Evolutionary conservation across 2,113 vertebrate species (phyloP).

Genomic region (Jacana jacana): DNA sequence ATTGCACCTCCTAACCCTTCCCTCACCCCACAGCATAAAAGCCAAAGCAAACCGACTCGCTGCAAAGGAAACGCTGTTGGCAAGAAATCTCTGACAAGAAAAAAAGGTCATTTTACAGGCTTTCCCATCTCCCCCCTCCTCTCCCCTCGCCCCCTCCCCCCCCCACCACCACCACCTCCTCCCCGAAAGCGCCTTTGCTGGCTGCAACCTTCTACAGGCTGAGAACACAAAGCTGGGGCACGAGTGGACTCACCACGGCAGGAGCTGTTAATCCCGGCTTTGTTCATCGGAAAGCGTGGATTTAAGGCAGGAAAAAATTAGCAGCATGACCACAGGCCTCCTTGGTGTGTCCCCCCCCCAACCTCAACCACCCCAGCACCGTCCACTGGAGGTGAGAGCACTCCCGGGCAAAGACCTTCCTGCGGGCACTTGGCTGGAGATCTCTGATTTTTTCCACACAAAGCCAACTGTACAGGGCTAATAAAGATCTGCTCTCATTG

Average conservation of each 20-base stretch:
- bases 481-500: background rate
- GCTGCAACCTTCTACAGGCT: background rate
- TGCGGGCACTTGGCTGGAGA: background rate
- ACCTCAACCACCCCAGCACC: background rate
- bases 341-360: background rate
- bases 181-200: background rate
- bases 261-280: background rate
- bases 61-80: background rate
- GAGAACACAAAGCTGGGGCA: background rate
- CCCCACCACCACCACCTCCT: too few species aligned
- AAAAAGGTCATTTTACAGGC: background rate
- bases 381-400: rapidly evolving
- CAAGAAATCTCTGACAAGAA: background rate
- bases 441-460: rapidly evolving
- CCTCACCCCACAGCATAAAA: background rate
- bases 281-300: slow-evolving; percentile 18
- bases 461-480: background rate
- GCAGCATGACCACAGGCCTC: background rate
- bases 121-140: background rate
- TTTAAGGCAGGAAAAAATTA: background rate
- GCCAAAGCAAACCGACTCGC: background rate
- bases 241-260: slow-evolving; percentile 29
- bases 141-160: too few species aligned
- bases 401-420: background rate
- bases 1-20: background rate